Evolutionary conservation across 2,888 invertebrate species (phyloP).

Genomic region (Apodemia mormo): DNA sequence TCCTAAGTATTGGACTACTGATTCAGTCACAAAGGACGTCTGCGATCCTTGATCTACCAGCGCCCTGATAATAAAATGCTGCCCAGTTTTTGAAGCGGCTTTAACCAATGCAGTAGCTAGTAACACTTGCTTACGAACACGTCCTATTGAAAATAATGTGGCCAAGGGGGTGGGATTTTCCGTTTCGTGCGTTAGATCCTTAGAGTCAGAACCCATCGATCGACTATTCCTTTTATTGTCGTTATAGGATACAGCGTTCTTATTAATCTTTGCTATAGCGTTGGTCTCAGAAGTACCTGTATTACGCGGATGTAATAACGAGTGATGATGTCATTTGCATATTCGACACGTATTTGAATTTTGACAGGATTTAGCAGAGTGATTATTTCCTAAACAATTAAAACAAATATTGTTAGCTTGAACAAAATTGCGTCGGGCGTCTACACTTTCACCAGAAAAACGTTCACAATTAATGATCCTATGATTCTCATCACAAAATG

Average conservation of each 20-base stretch:
- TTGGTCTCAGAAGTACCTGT: neutral
- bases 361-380: neutral
- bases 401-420: neutral
- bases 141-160: neutral
- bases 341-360: neutral
- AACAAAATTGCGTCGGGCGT: neutral
- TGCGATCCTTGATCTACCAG: neutral
- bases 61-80: neutral
- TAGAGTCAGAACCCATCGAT: neutral
- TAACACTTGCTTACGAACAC: neutral
- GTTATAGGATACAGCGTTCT: neutral
- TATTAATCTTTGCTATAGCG: neutral
- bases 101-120: neutral
- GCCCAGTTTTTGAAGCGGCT: neutral
- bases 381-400: conserved; percentile 1
- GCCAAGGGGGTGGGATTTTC: neutral
- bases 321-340: neutral
- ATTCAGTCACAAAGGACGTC: conserved; percentile 1
- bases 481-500: neutral
- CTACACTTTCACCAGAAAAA: neutral
- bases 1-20: neutral
- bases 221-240: neutral
- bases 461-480: neutral
- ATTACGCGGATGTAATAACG: neutral
- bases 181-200: neutral